A percentile compares a stretch with the other conserved stretches of the same genome.
phyloP scores from a whole-genome alignment of 1,140 invertebrate species.

The Neodiprion lecontei region DNA sequence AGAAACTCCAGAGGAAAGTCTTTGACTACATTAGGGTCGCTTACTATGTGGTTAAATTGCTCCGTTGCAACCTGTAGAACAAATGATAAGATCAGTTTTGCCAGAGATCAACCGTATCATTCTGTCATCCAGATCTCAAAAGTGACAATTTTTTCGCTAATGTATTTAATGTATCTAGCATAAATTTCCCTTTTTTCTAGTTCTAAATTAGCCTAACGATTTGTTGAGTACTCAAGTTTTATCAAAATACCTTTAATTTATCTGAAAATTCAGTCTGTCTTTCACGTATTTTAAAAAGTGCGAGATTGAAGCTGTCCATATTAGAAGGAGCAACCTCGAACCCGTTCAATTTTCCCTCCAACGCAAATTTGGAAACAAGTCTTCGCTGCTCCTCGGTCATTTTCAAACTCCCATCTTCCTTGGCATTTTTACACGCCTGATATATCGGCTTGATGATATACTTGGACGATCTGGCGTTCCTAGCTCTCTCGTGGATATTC shows the following conservation, averaged over 20 bases:
- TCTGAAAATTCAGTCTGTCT: conserved; percentile 67
- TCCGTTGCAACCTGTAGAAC: conserved; percentile 62
- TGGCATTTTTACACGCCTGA: conserved; percentile 69
- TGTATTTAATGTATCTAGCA: background rate
- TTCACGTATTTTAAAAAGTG: conserved; percentile 58
- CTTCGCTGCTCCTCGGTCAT: conserved; percentile 73
- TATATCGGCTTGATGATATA: conserved; percentile 74
- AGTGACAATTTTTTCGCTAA: conserved; percentile 5
- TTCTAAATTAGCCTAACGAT: background rate
- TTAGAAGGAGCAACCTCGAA: conserved; percentile 63
- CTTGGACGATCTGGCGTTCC: conserved; percentile 69
- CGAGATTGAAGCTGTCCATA: conserved; percentile 55
- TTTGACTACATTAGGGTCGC: conserved; percentile 69
- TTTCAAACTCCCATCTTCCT: conserved; percentile 61
- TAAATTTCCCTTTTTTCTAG: no score
- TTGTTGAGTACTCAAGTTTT: background rate
- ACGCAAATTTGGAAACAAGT: conserved; percentile 77
- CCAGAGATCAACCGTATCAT: background rate
- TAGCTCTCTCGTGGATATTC: conserved; percentile 76
- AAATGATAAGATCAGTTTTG: conserved; percentile 16
- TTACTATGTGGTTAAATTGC: conserved; percentile 72
- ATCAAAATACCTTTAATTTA: conserved; percentile 64
- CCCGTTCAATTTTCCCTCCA: conserved; percentile 85
- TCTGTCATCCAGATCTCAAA: background rate
- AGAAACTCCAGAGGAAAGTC: conserved; percentile 79